phyloP scores from a whole-genome alignment of 64 coral and sea anemone species.

The Actinia equina region DNA sequence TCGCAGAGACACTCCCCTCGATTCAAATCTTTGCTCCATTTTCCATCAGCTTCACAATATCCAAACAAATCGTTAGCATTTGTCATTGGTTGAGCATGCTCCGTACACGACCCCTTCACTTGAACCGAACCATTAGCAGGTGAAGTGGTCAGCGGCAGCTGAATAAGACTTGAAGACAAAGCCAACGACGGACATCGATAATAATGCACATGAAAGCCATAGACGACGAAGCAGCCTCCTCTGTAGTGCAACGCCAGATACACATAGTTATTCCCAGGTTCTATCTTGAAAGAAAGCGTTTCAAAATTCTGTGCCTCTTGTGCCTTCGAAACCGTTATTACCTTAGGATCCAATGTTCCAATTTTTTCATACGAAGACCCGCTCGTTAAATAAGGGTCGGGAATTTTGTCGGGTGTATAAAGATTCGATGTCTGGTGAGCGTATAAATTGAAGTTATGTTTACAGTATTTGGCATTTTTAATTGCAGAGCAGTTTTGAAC shows the following conservation, averaged over 20 bases:
- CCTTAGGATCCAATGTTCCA: background rate
- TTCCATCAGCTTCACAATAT: constrained; percentile 11
- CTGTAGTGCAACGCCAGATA: constrained; percentile 25
- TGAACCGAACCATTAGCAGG: constrained; percentile 9
- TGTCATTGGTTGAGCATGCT: constrained; percentile 9
- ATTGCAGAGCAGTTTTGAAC: constrained; percentile 12
- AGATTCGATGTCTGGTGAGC: background rate
- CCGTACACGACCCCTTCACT: background rate
- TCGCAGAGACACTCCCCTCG: constrained; percentile 42
- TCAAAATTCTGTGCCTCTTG: background rate
- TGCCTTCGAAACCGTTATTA: background rate
- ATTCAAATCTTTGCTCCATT: constrained; percentile 8
- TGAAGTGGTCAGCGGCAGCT: constrained; percentile 13
- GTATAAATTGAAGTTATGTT: background rate
- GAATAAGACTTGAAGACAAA: constrained; percentile 13
- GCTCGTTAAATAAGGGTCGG: background rate
- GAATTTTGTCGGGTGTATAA: constrained; percentile 16
- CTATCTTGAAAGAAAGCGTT: background rate
- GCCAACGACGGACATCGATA: constrained; percentile 16
- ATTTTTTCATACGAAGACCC: background rate
- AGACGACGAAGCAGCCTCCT: constrained; percentile 18
- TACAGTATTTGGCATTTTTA: background rate
- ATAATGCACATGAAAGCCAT: constrained; percentile 5
- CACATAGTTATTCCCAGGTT: background rate
- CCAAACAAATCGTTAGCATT: constrained; percentile 16